Evolutionary conservation across 2,113 vertebrate genomes (phyloP).

Genomic region (Cephalopholis sonnerati): DNA sequence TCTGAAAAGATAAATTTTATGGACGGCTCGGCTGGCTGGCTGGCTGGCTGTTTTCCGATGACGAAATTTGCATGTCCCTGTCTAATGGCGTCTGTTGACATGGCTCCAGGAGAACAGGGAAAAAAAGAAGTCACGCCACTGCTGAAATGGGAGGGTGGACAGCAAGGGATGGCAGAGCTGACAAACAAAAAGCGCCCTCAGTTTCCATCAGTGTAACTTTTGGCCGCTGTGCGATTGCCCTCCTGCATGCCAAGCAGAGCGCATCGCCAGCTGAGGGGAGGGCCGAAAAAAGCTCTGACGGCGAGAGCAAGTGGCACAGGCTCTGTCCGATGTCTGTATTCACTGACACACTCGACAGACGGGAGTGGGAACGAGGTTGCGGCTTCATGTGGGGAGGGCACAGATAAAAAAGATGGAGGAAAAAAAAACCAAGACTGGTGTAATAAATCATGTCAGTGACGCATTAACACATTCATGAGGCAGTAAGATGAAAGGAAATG

Average conservation of each 20-base stretch:
- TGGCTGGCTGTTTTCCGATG: constrained; percentile 13
- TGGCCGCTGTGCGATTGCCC: constrained; percentile 39
- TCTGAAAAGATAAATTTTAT: constrained; percentile 41
- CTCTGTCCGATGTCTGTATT: constrained; percentile 56
- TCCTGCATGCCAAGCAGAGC: constrained; percentile 75
- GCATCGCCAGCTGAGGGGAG: constrained; percentile 37
- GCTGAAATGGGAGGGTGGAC: constrained; percentile 50
- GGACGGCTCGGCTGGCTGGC: constrained; percentile 4
- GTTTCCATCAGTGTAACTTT: constrained; percentile 72
- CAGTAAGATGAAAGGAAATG: constrained; percentile 43
- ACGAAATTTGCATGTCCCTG: constrained; percentile 56
- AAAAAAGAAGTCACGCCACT: constrained; percentile 19
- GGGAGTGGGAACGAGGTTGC: constrained; percentile 41
- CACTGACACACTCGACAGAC: constrained; percentile 52
- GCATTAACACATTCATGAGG: constrained; percentile 65
- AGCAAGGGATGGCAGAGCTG: constrained; percentile 49
- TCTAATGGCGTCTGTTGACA: constrained; percentile 64
- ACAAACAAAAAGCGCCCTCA: constrained; percentile 60
- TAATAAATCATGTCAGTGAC: constrained; percentile 63
- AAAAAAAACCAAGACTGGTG: constrained; percentile 2
- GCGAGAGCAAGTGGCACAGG: constrained; percentile 26
- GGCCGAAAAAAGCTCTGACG: constrained; percentile 13
- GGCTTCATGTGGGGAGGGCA: constrained; percentile 40
- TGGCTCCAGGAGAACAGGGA: constrained; percentile 16
- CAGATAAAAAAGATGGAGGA: constrained; percentile 23